Base-by-base conservation (phyloP, 2,113 vertebrate species). In the Xiphophorus hellerii region DNA sequence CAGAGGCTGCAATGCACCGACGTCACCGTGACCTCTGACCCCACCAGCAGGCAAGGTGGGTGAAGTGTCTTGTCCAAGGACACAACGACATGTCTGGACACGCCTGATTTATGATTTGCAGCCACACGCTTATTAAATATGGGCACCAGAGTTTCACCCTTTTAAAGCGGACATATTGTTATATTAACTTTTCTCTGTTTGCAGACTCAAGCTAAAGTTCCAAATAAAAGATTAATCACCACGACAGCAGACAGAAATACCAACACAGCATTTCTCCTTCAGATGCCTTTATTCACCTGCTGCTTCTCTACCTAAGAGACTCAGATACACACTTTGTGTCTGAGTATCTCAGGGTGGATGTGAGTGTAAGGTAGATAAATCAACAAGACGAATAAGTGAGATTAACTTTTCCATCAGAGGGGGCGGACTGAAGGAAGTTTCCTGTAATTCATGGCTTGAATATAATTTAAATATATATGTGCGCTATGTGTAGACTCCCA, bases 401-500 rank as follows among this genome's bases (percentile, higher is more conserved):
- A 25, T 8, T 64, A 77, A 80, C 31, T 42, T 79, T 79, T 61
- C 62, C 62, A 64, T 48, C 42, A 69, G 68, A 79, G 80, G 62
- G 72, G 80, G 84, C 82, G 69, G 78, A 78, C 44, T 33, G 66
- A 54, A 65, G 69, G 11, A 62, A 28, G 22, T 64, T 88, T 81
- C 72, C 76, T 81, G 71, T 62, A 67, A 39, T 69, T 73, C 71
- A 42, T 65, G 8, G 37, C 66, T 75, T 76, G 60, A 66, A 79
- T 42, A 81, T 82, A 80, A 75, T 71, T 77, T 60, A 33, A 68
- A 66, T 80, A 66, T 78, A 66, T 76, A 31, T 67, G 37, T 31
- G 73, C 1, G 22, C 67, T 71, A 68, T 69, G 70, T 27, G 25
- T 30, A 30, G 37, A 87, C 84, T 86, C 76, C 77, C 72, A 90